Base-by-base conservation (phyloP, 2,888 invertebrate species). In the Pristionchus fissidentatus region DNA sequence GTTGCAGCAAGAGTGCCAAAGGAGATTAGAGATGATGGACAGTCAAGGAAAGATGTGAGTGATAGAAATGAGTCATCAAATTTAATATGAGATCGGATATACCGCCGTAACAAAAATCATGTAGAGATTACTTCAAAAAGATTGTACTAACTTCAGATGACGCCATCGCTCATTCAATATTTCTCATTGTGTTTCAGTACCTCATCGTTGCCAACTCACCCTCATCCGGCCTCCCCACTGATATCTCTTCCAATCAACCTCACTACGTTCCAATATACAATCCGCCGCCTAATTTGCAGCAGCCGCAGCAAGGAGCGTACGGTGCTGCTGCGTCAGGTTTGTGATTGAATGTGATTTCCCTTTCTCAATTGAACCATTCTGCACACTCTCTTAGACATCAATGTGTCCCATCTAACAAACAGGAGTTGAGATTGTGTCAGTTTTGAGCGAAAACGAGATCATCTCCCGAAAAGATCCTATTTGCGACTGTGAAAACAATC, bases 261-360 rank as follows among this genome's bases (percentile, higher is more conserved):
- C 83, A 35, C 10, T 52, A 73, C 55, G 70, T 83, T 38, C 83
- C 83, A 8, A 46, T 70, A 49, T 70, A 83, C 73, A 83, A 26
- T 52, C 70, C 73, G 22, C 66, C 60, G 10, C 57, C 55, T 7
- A 10, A 29, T 43, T 32, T 19, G 35, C 66, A 35, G 35, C 73
- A 73, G 19, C 73, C 10, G 13, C 49, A 49, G 49, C 13, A 49
- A 49, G 19, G 49, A 49, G 29, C 62, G 0, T 73, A 73, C 46
- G 29, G 26, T 10, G 73, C 46, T 29, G 46, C 46, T 43, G 43
- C 43, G 13, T 29, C 19, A 22, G 46, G 73, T 73, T 10, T 26
- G 62, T 22, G 15, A 4, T 26, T n/a, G 4, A 26, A 7, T 62
- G 22, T 13, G 19, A 3, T 3, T 29, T 73, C 75, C 3, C 3